Conservation (phyloP, 2,797 vertebrate species). For the Neosalanx taihuensis region DNA sequence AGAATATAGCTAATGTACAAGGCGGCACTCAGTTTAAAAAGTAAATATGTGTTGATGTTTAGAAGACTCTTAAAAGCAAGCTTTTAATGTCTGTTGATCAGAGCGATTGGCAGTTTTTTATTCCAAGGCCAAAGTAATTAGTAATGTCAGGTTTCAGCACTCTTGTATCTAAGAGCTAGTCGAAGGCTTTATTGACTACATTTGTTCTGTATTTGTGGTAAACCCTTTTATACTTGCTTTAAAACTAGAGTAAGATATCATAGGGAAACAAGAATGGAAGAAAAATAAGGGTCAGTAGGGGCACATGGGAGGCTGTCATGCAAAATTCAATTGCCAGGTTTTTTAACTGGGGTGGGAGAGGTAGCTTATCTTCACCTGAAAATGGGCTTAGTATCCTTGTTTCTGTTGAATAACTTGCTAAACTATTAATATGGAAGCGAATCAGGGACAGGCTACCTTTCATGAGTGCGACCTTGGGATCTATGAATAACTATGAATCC, state of each 20-base stretch:
- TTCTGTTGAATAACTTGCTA: not conserved
- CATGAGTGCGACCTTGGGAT: not conserved
- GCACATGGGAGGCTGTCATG: no score
- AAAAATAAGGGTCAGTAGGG: not conserved
- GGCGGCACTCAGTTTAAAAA: not conserved
- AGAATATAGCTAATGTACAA: constrained; percentile 50
- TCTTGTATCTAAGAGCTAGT: not conserved
- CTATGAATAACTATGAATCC: not conserved
- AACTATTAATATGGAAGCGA: not conserved
- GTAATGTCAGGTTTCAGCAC: not conserved
- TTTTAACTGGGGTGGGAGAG: not conserved
- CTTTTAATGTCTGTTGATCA: not conserved
- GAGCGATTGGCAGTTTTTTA: not conserved
- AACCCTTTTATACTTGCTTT: no score
- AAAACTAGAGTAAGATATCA: no score
- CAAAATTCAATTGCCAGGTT: not conserved
- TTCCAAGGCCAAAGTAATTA: not conserved
- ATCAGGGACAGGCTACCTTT: not conserved
- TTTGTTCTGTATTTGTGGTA: no score
- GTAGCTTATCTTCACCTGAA: no score
- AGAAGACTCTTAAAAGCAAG: not conserved
- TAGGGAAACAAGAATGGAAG: not conserved
- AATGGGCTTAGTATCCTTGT: no score
- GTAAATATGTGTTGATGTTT: constrained; percentile 1
- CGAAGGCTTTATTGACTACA: constrained; percentile 3